Evolutionary conservation across 2,888 invertebrate species (phyloP), one percentile per base, ranked within the genome.

Genomic region (Psylliodes chrysocephalus): DNA sequence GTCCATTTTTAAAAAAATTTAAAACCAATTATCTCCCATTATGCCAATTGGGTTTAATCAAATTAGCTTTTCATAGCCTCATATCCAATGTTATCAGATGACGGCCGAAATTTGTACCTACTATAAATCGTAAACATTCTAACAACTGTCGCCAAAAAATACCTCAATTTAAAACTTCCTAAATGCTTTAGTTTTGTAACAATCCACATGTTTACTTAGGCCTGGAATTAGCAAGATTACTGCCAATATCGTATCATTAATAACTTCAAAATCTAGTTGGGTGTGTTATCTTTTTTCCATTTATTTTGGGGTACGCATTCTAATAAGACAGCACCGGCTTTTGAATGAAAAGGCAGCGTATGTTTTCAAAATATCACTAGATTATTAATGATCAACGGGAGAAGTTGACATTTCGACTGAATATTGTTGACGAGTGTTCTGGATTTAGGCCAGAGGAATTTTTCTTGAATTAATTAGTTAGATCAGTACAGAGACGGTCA

Each of bases 351-450:
- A 70, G 70, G 67, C 69, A 73, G 71, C 70, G 70, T 70, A 69
- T 71, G 72, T 74, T 75, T 74, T 75, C 62, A 72, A 74, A 75
- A 70, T 70, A 72, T 73, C 74, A 69, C 59, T 54, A 33, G 60
- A 59, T 74, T 75, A 76, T 76, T 76, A 75, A 76, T 76, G 76
- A 76, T 75, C 71, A 70, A 74, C 71, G 68, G 70, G 71, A 73
- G 68, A 73, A 73, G 74, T 71, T 75, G 76, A 73, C 74, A 68
- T 71, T 73, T 69, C 68, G 73, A 73, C 71, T 71, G 71, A 71
- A 72, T 71, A 74, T 68, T 66, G 74, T 73, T 74, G 73, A 74
- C 71, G 73, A 73, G 65, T 73, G 74, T 73, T 64, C 66, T 69
- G 69, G 71, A 68, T 70, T 68, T 67, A 67, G 62, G 60, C 71